Base-by-base conservation (phyloP, 2,888 invertebrate genomes). In the Volucella inanis region DNA sequence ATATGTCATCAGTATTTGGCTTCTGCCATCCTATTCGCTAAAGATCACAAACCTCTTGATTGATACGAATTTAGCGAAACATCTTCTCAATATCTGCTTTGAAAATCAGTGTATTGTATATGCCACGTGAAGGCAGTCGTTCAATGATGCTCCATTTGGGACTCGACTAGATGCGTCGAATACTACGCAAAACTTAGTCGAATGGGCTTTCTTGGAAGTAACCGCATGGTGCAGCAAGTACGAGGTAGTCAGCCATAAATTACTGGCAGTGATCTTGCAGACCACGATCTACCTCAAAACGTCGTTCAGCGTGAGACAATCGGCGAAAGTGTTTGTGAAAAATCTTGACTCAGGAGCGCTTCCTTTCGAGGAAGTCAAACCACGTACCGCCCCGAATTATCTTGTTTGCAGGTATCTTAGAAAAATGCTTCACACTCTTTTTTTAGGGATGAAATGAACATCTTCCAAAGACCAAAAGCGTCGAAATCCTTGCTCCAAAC, bases 291-390 rank as follows among this genome's bases (percentile, higher is more conserved):
- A n/a, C n/a, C n/a, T n/a, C n/a, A n/a, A n/a, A n/a, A n/a, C n/a
- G n/a, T n/a, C n/a, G n/a, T n/a, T n/a, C n/a, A n/a, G n/a, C n/a
- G n/a, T n/a, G n/a, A n/a, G n/a, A n/a, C n/a, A n/a, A n/a, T n/a
- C n/a, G n/a, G n/a, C n/a, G n/a, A n/a, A n/a, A n/a, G n/a, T n/a
- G 43, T 67, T 67, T 54, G 67, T 12, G 67, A 67, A 12, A 54
- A 41, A 50, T 65, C 52, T 31, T 65, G 39, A 52, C 41, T 65
- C 38, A 38, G 49, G 52, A 43, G 54, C 15, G 49, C 15, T 43
- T 14, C 43, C 14, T 59, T 43, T 14, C 59, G 43, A 15, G 43
- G 59, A 43, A 43, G 64, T 52, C 67, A 15, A 8, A 45, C 18
- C 41, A 65, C 65, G 8, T 65, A 65, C 12, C 65, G 52, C 11